Conservation (phyloP, 2,113 vertebrate species). For the Seriola aureovittata region DNA sequence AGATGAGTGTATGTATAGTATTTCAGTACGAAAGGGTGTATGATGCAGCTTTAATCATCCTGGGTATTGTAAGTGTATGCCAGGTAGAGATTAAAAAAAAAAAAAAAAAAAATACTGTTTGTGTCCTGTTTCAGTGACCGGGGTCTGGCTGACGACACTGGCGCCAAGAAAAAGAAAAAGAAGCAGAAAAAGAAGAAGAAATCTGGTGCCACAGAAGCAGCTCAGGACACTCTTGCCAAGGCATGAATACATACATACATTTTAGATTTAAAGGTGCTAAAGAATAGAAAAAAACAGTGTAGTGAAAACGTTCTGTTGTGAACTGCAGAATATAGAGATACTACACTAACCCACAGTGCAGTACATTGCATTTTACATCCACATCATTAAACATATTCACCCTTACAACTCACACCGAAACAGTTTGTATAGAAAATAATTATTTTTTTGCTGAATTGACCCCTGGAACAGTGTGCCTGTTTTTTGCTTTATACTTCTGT, state of each 20-base stretch:
- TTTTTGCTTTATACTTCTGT: not conserved
- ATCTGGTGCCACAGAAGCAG: slow-evolving; percentile 86
- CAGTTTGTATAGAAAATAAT: not conserved
- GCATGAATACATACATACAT: slow-evolving; percentile 67
- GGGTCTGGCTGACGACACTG: slow-evolving; percentile 91
- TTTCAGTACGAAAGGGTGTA: not conserved
- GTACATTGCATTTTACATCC: no score
- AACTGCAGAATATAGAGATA: no score
- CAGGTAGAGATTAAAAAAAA: not conserved
- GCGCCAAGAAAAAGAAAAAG: slow-evolving; percentile 99
- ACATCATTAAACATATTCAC: no score
- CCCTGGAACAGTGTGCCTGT: not conserved
- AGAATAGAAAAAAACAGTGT: no score
- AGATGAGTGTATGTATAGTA: no score
- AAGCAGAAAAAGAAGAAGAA: slow-evolving; percentile 98
- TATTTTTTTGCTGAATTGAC: not conserved
- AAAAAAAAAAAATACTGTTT: not conserved
- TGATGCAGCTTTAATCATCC: not conserved
- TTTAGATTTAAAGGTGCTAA: not conserved
- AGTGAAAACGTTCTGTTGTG: not conserved
- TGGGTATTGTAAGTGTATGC: not conserved
- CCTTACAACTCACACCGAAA: no score
- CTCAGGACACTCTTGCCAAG: slow-evolving; percentile 91
- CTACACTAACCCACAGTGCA: not conserved
- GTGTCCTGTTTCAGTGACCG: slow-evolving; percentile 84